Evolutionary conservation across 2,797 vertebrate genomes (phyloP).

Genomic region (Xenopus petersii): DNA sequence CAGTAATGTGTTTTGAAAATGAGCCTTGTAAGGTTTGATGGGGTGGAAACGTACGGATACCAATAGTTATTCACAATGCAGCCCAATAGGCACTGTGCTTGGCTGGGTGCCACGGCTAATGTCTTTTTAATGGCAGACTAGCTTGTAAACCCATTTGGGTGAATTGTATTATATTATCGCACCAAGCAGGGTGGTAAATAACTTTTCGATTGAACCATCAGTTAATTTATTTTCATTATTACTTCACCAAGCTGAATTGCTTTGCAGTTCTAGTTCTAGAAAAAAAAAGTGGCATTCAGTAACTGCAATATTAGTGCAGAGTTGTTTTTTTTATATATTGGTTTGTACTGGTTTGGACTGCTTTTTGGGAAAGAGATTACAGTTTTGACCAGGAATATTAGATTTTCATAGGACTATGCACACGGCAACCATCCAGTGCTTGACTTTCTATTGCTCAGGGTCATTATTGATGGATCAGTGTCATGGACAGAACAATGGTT

Average conservation of each 20-base stretch:
- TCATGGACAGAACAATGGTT: too few species aligned
- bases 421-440: too few species aligned
- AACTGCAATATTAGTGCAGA: too few species aligned
- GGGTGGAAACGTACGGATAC: conserved; percentile 74
- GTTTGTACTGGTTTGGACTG: too few species aligned
- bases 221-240: conserved; percentile 49
- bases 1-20: conserved; percentile 73
- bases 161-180: conserved; percentile 54
- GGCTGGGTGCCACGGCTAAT: conserved; percentile 79
- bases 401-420: too few species aligned
- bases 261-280: conserved; percentile 2
- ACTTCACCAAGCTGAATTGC: conserved; percentile 44
- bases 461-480: too few species aligned
- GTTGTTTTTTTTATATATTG: too few species aligned
- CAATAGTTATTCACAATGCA: conserved; percentile 60
- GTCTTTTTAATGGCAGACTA: conserved; percentile 75
- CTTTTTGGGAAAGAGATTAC: too few species aligned
- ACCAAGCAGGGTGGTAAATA: conserved; percentile 60
- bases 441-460: too few species aligned
- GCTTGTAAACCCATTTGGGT: conserved; percentile 67
- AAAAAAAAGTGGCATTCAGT: neutral
- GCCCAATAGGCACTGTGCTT: conserved; percentile 57
- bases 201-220: conserved; percentile 59
- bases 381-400: too few species aligned
- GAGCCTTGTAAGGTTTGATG: conserved; percentile 79